Evolutionary conservation across 2,888 invertebrate genomes (phyloP).

Genomic region (Acholoe squamosa): DNA sequence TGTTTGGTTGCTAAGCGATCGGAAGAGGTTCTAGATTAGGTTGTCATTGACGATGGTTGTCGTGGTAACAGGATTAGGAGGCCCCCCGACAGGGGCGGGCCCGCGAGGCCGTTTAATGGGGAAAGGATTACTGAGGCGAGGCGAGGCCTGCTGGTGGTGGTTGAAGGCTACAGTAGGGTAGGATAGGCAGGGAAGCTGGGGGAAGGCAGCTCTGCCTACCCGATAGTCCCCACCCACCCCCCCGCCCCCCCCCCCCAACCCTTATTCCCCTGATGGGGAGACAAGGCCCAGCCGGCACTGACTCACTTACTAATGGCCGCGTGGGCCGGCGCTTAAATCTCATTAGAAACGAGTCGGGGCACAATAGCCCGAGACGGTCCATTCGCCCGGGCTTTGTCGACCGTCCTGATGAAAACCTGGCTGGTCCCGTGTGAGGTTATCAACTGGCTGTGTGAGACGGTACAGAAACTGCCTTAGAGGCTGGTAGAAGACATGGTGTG

Average conservation of each 20-base stretch:
- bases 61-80: conserved; percentile 52
- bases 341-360: conserved; percentile 38
- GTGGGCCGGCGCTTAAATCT: background rate
- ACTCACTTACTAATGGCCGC: conserved; percentile 28
- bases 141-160: background rate
- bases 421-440: background rate
- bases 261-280: background rate
- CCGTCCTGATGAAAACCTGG: conserved; percentile 29
- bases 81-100: background rate
- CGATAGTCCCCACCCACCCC: conserved; percentile 7
- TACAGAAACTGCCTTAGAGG: background rate
- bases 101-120: conserved; percentile 29
- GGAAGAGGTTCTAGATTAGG: conserved; percentile 55
- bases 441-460: background rate
- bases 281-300: conserved; percentile 22
- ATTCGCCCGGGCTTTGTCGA: background rate
- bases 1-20: conserved; percentile 55
- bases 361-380: conserved; percentile 4
- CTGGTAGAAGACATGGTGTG: background rate
- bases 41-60: conserved; percentile 60
- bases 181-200: too few species aligned
- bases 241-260: background rate
- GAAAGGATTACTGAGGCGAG: background rate
- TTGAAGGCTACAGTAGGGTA: too few species aligned
- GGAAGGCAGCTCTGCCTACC: background rate